Evolutionary conservation across 1,140 invertebrate species (phyloP).

Genomic region (Latrodectus geometricus): DNA sequence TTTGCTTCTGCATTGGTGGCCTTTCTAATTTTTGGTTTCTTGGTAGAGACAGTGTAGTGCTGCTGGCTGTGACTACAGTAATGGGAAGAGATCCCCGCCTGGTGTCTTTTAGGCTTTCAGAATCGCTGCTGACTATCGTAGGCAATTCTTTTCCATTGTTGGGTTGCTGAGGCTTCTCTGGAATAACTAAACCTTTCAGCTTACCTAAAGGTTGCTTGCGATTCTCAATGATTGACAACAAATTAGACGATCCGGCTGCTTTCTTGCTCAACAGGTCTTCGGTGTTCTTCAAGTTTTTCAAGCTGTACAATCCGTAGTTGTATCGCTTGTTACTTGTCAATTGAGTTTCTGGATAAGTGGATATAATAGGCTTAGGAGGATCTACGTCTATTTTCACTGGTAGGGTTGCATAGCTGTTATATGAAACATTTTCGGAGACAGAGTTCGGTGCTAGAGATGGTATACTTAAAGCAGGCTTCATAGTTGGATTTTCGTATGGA

Average conservation of each 20-base stretch:
- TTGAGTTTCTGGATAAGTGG: slow-evolving; percentile 61
- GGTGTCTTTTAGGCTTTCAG: slow-evolving; percentile 66
- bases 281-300: slow-evolving; percentile 46
- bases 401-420: slow-evolving; percentile 10
- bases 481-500: background rate
- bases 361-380: slow-evolving; percentile 50
- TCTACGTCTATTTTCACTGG: slow-evolving; percentile 50
- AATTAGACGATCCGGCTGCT: slow-evolving; percentile 24
- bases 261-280: slow-evolving; percentile 48
- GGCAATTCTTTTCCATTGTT: slow-evolving; percentile 72
- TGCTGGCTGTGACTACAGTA: slow-evolving; percentile 49
- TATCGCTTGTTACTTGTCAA: slow-evolving; percentile 46
- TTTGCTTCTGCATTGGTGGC: background rate
- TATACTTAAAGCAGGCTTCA: slow-evolving; percentile 38
- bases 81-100: slow-evolving; percentile 39
- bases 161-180: slow-evolving; percentile 72
- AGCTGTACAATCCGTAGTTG: slow-evolving; percentile 57
- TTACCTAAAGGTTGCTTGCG: slow-evolving; percentile 70
- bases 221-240: slow-evolving; percentile 43
- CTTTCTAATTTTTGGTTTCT: slow-evolving; percentile 53
- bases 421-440: background rate
- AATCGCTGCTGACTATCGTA: slow-evolving; percentile 81
- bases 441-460: slow-evolving; percentile 29
- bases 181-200: slow-evolving; percentile 85
- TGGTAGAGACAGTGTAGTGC: slow-evolving; percentile 38